phyloP scores from a whole-genome alignment of 2,888 invertebrate genomes.

The Aleiodes testaceus region DNA sequence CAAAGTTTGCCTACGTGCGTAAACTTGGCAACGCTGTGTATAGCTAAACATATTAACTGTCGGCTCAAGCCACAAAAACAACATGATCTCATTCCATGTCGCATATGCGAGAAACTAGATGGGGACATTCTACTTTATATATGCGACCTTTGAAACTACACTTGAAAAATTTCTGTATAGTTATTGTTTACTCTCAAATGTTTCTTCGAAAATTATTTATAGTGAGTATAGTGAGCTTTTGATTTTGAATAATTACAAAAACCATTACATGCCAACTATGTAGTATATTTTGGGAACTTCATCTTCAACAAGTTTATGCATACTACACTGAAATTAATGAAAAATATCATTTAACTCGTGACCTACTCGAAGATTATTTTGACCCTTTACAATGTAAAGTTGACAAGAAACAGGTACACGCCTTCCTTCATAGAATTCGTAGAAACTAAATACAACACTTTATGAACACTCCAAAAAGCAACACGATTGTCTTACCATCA shows the following conservation, averaged over 20 bases:
- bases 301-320: not conserved
- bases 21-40: slow-evolving; percentile 55
- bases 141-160: slow-evolving; percentile 49
- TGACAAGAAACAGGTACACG: not conserved
- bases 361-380: not conserved
- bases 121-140: slow-evolving; percentile 29
- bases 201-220: not conserved
- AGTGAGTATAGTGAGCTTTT: too few relatives aligned
- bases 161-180: slow-evolving; percentile 38
- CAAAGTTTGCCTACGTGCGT: slow-evolving; percentile 31
- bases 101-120: slow-evolving; percentile 52
- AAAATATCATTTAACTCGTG: not conserved
- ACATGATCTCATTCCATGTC: slow-evolving; percentile 71
- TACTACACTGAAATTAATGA: not conserved
- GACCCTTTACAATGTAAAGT: not conserved
- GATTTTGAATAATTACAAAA: too few relatives aligned
- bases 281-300: not conserved
- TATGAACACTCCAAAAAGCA: not conserved
- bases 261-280: too few relatives aligned
- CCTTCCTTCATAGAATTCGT: slow-evolving; percentile 15
- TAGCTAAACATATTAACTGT: slow-evolving; percentile 72
- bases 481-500: not conserved
- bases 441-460: not conserved
- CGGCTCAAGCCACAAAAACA: slow-evolving; percentile 73
- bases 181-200: not conserved